Base-by-base conservation (phyloP, 2,888 invertebrate species). In the Oxycera nigricornis region DNA sequence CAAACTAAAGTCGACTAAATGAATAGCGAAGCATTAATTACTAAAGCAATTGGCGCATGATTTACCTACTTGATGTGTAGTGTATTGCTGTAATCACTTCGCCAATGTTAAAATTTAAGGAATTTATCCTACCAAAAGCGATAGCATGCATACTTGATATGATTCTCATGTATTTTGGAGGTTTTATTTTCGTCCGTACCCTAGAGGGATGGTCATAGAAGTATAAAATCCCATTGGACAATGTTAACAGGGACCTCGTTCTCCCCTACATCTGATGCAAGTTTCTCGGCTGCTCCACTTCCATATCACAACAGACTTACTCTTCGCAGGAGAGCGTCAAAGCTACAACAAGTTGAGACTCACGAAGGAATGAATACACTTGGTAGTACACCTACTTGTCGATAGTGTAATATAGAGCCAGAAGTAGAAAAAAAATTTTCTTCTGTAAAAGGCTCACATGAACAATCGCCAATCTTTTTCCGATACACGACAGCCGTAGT, bases 361-460 rank as follows among this genome's bases (percentile, higher is more conserved):
- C 59, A 11, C 28, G 24, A 26, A 59, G 28, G 28, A 59, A 59
- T 14, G 41, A 14, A 67, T 20, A 30, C 50, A 20, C 30, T 50
- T 17, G 24, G 68, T 28, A 46, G 50, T 68, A 30, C 50, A n/a
- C 28, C 50, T 17, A 50, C 11, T 68, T 46, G 41, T 67, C 67
- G 46, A 68, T 68, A 68, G 68, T 68, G 52, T 68, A 50, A 52
- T 50, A 50, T 68, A 67, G 26, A 62, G 61, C 20, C 35, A 4
- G 35, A 7, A 62, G 35, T 59, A 9, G 39, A 67, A 46, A 68
- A 50, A 68, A 68, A 68, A 68, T 68, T 31, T 31, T 68, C 50
- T 68, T 68, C 50, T 68, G 30, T 68, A 46, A 68, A 68, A 68
- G 68, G 68, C 68, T 62, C 35, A 50, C 39, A 68, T 68, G 68